A percentile compares a stretch with the other conserved stretches of the same genome.
These are phyloP conservation scores for Montipora capitata DNA, from an alignment of 92 coral and sea anemone species.

Conservation along the genomic window DNA sequence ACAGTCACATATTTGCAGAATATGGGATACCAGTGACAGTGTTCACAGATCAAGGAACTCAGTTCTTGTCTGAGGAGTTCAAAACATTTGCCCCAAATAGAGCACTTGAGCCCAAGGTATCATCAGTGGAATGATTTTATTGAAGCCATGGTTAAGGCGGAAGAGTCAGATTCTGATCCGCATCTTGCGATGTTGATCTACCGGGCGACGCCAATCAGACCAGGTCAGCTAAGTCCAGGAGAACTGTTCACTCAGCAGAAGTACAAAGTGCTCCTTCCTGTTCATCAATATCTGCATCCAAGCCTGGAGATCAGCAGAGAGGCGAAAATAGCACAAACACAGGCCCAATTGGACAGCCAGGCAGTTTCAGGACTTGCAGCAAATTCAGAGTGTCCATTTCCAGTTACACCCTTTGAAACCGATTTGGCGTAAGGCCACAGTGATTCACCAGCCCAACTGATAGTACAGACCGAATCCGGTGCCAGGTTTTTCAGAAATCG, in stretches of 20 bases:
- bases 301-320: constrained; percentile 19
- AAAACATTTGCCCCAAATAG: constrained; percentile 21
- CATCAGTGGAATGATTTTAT: constrained; percentile 38
- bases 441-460: constrained; percentile 5
- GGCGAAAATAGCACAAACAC: constrained; percentile 25
- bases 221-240: constrained; percentile 35
- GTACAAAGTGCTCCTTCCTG: constrained; percentile 5
- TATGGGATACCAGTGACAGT: constrained; percentile 30
- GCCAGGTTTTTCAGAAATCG: background rate
- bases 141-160: constrained; percentile 26
- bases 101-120: constrained; percentile 21
- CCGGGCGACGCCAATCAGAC: constrained; percentile 29
- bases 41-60: constrained; percentile 27
- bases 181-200: constrained; percentile 37
- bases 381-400: constrained; percentile 1
- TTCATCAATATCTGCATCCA: background rate
- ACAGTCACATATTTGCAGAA: constrained; percentile 4
- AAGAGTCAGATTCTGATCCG: constrained; percentile 27
- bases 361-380: constrained; percentile 17
- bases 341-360: constrained; percentile 24
- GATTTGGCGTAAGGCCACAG: background rate
- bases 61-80: constrained; percentile 24
- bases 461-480: background rate
- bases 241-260: constrained; percentile 5
- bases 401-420: background rate